Percentiles rank a stretch among this genome's conserved stretches.
These are phyloP conservation scores for Pagetopsis macropterus DNA, from an alignment of 2,797 vertebrate species.

Conservation along the genomic window DNA sequence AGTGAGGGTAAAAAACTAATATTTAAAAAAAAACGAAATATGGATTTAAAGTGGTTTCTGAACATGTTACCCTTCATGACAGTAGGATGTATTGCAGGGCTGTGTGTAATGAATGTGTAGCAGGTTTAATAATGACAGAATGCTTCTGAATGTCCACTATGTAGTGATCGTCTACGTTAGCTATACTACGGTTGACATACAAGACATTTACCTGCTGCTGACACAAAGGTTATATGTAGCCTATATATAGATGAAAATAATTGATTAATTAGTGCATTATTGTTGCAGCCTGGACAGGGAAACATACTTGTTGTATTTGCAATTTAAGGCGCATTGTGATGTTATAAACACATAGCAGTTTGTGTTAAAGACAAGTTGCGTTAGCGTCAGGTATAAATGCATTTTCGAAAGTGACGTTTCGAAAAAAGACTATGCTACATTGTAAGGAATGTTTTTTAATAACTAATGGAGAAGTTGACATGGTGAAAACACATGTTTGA, in stretches of 20 bases:
- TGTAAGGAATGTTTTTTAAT: too few relatives aligned
- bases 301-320: too few relatives aligned
- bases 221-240: not conserved
- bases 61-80: not conserved
- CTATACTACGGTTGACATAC: not conserved
- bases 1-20: not conserved
- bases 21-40: not conserved
- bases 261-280: not conserved
- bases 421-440: not conserved
- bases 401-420: too few relatives aligned
- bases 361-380: not conserved
- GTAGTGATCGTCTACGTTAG: too few relatives aligned
- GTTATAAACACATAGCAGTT: not conserved
- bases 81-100: not conserved
- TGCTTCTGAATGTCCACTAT: not conserved
- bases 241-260: not conserved
- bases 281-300: too few relatives aligned
- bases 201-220: not conserved
- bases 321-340: not conserved
- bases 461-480: accelerated
- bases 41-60: not conserved
- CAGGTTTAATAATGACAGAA: not conserved
- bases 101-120: not conserved
- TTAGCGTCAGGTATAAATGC: not conserved
- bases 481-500: not conserved